Evolutionary conservation across 1,140 invertebrate genomes (phyloP).

Genomic region (Bombus cullumanus): DNA sequence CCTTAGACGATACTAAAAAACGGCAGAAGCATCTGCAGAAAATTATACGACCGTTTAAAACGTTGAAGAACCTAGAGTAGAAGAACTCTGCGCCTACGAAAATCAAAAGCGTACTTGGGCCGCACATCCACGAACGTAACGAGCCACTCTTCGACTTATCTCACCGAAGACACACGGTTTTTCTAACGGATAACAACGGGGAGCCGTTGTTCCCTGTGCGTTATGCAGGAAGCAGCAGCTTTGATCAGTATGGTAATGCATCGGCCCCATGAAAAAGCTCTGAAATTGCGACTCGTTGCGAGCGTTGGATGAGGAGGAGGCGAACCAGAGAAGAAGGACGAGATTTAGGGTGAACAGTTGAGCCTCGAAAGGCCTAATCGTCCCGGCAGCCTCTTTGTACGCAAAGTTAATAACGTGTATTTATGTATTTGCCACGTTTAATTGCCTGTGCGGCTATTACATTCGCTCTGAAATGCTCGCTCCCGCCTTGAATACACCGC

Average conservation of each 20-base stretch:
- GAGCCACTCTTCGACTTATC: slow-evolving; percentile 40
- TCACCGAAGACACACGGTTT: slow-evolving; percentile 33
- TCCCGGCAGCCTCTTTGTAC: slow-evolving; percentile 70
- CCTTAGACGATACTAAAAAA: neutral
- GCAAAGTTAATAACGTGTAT: slow-evolving; percentile 78
- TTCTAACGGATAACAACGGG: slow-evolving; percentile 40
- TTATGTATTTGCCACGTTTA: slow-evolving; percentile 76
- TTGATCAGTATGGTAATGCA: slow-evolving; percentile 56
- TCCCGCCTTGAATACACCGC: slow-evolving; percentile 41
- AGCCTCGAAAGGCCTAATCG: slow-evolving; percentile 70
- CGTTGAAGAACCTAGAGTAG: neutral
- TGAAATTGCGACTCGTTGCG: slow-evolving; percentile 47
- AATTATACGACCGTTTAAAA: neutral
- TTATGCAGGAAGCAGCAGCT: slow-evolving; percentile 27
- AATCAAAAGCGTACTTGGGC: slow-evolving; percentile 31
- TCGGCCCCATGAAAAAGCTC: slow-evolving; percentile 41
- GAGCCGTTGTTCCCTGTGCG: slow-evolving; percentile 15
- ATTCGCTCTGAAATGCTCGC: slow-evolving; percentile 52
- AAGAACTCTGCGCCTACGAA: neutral
- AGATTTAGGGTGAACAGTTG: slow-evolving; percentile 60
- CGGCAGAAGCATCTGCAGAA: neutral
- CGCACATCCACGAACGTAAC: neutral
- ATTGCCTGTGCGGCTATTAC: slow-evolving; percentile 75
- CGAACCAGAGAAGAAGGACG: slow-evolving; percentile 3
- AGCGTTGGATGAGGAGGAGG: neutral